phyloP scores from a whole-genome alignment of 2,888 invertebrate genomes.

The Eilema sororculum region DNA sequence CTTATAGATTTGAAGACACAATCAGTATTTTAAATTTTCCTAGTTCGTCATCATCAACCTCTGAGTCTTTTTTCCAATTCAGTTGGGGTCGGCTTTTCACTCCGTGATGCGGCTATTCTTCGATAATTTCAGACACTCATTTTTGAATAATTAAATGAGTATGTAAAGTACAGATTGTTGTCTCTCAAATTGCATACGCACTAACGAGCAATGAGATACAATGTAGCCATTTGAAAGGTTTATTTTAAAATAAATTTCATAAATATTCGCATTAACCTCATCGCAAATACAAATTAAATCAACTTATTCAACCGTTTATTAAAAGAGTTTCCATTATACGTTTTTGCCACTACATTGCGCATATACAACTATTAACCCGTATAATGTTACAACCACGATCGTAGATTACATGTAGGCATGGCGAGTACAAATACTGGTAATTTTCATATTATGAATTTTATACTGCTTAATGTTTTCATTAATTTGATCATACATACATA shows the following conservation, averaged over 20 bases:
- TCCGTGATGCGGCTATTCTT: too few species aligned
- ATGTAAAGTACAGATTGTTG: not conserved
- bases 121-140: not conserved
- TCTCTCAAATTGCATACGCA: not conserved
- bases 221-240: not conserved
- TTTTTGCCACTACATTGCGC: slow-evolving; percentile 31
- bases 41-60: too few species aligned
- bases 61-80: too few species aligned
- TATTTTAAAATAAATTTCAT: not conserved
- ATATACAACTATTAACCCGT: slow-evolving; percentile 35
- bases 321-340: slow-evolving; percentile 8
- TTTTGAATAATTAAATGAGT: not conserved
- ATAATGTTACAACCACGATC: slow-evolving; percentile 33
- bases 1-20: too few species aligned
- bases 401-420: slow-evolving; percentile 30
- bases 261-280: not conserved
- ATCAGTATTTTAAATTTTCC: too few species aligned
- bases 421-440: slow-evolving; percentile 2
- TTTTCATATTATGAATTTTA: slow-evolving; percentile 13
- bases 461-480: not conserved
- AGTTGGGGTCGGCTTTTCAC: too few species aligned
- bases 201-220: not conserved
- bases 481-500: too few species aligned
- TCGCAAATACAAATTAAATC: not conserved
- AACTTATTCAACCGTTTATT: not conserved